A percentile compares a stretch with the other conserved stretches of the same genome.
These are phyloP conservation scores for Periophthalmus modestus DNA, from an alignment of 2,113 vertebrate genomes.

Conservation along the genomic window DNA sequence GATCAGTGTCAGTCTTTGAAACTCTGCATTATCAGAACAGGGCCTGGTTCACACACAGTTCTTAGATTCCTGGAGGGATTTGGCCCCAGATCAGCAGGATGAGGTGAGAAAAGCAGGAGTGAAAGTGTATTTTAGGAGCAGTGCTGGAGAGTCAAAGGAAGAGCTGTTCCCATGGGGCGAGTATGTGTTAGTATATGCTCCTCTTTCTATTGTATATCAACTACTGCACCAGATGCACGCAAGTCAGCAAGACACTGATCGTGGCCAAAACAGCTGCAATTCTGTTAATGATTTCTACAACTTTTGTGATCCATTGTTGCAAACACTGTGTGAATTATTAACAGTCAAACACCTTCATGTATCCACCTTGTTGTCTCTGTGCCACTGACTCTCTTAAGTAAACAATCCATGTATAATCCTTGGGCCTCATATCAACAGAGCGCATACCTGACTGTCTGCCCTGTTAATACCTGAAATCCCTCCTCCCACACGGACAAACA, in stretches of 20 bases:
- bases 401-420: not conserved
- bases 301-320: not conserved
- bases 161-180: constrained; percentile 49
- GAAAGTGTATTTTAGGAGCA: constrained; percentile 21
- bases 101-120: constrained; percentile 36
- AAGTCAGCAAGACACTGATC: not conserved
- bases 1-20: constrained; percentile 27
- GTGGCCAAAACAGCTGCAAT: not conserved
- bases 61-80: constrained; percentile 74
- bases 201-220: not conserved
- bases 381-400: not conserved
- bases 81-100: constrained; percentile 36
- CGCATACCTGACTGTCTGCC: constrained; percentile 40
- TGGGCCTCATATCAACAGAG: not conserved
- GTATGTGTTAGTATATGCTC: constrained; percentile 33
- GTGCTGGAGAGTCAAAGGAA: constrained; percentile 8
- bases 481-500: not conserved
- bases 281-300: not conserved
- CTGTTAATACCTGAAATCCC: constrained; percentile 48
- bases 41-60: constrained; percentile 62
- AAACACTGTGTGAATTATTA: not conserved
- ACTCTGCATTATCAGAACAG: constrained; percentile 23
- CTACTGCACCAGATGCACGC: not conserved
- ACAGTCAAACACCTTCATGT: not conserved
- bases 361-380: not conserved